Evolutionary conservation across 1,140 invertebrate species (phyloP), one percentile per base, ranked within the genome.

Genomic region (Rhizoglyphus robini): DNA sequence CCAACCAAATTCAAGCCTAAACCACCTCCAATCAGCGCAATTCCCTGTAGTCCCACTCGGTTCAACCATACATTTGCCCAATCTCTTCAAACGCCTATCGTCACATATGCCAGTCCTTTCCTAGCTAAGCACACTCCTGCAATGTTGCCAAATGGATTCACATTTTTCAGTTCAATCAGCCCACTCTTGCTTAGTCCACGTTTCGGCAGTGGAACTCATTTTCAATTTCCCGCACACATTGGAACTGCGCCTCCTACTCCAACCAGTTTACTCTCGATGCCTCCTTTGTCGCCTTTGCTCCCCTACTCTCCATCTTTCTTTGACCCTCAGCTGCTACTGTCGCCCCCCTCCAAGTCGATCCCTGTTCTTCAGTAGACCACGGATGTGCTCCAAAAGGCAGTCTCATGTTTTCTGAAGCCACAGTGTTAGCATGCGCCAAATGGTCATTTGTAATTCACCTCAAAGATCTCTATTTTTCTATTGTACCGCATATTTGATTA

Each of bases 41-140:
- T 70, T 15, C 67, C 70, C 1, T 62, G 57, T 13, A 63, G 67
- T 25, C 65, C 69, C n/a, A 64, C 64, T 30, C 27, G 64, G 32
- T 30, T 63, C 32, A 61, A 51, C 59, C 47, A 51, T 5, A 27
- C 67, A 13, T 68, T 48, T 54, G 46, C 68, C 18, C 47, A 71
- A n/a, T 71, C 71, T 4, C 65, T 73, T 11, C 72, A 73, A 51
- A 73, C 72, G n/a, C 72, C 72, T 5, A 66, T 72, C 18, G 68
- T 73, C 23, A 71, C 68, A 13, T 71, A 72, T 57, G 59, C 69
- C 0, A 71, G 69, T 59, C 72, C 72, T 13, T 73, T 73, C 68
- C 49, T 71, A 38, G 30, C 48, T 1, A 70, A 70, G 31, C 63
- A 63, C 30, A 70, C 66, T 11, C 25, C 68, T 32, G 63, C 63